Conservation (phyloP, 2,797 vertebrate genomes). For the Bovichtus variegatus region DNA sequence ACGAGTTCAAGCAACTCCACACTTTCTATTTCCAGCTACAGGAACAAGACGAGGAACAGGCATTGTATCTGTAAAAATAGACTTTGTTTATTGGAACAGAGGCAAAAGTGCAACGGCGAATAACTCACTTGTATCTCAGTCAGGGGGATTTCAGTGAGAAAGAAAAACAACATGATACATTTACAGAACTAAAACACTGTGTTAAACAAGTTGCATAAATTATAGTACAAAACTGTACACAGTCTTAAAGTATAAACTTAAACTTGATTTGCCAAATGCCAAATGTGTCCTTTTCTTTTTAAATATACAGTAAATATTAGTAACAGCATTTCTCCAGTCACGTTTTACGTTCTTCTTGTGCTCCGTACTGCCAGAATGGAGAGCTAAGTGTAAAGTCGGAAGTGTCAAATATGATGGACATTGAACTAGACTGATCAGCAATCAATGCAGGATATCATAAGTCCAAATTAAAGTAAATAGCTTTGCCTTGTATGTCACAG, state of each 20-base stretch:
- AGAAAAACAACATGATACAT: conserved; percentile 62
- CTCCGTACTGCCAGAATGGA: not conserved
- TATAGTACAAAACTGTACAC: conserved; percentile 81
- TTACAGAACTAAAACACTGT: conserved; percentile 55
- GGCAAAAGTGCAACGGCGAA: conserved; percentile 74
- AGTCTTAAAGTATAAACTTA: conserved; percentile 78
- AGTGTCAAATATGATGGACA: conserved; percentile 23
- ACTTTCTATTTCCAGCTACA: conserved; percentile 15
- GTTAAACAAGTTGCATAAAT: conserved; percentile 71
- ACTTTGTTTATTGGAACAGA: conserved; percentile 76
- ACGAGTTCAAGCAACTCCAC: not conserved
- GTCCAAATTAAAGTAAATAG: not conserved
- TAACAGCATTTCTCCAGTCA: conserved; percentile 45
- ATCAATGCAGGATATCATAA: conserved; percentile 10
- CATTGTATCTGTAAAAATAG: conserved; percentile 76
- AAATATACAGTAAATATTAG: conserved; percentile 64
- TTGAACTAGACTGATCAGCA: conserved; percentile 26
- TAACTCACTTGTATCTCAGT: conserved; percentile 54
- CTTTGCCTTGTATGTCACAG: not conserved
- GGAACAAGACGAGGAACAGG: conserved; percentile 1
- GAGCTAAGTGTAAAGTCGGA: not conserved
- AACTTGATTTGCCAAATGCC: conserved; percentile 50
- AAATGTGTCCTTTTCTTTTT: conserved; percentile 44
- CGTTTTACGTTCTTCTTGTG: conserved; percentile 9
- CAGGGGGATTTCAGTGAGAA: conserved; percentile 69